A percentile compares a stretch with the other conserved stretches of the same genome.
Evolutionary conservation across 2,113 vertebrate genomes (phyloP).

Genomic region (Passerina amoena): DNA sequence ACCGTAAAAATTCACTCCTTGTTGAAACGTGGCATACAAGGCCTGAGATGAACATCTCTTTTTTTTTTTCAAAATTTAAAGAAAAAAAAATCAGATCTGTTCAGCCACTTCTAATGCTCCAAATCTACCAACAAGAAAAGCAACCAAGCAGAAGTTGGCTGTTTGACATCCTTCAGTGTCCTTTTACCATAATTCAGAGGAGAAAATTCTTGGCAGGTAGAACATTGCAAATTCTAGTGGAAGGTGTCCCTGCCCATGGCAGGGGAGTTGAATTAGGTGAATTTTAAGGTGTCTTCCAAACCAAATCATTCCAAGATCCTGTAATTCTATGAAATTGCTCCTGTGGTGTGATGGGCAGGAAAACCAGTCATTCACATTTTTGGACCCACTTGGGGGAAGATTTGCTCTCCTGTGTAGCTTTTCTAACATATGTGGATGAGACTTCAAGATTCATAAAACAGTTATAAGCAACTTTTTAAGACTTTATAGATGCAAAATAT

Average conservation of each 20-base stretch:
- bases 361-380: fast-evolving
- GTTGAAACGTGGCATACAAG: constrained; percentile 65
- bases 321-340: neutral
- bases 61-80: neutral
- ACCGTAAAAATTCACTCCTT: constrained; percentile 79
- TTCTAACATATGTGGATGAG: neutral
- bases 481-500: neutral
- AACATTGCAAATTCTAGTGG: neutral
- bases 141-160: neutral
- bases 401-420: neutral
- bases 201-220: neutral
- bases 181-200: neutral
- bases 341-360: neutral
- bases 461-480: neutral
- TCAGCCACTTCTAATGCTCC: constrained; percentile 18
- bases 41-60: constrained; percentile 45
- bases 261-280: neutral
- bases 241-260: neutral
- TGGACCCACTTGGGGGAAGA: neutral
- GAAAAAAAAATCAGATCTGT: neutral
- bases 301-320: neutral
- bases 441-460: neutral
- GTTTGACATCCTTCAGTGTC: neutral
- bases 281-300: neutral
- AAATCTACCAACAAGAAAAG: neutral